phyloP scores from a whole-genome alignment of 2,113 vertebrate genomes.

The Quiscalus mexicanus region DNA sequence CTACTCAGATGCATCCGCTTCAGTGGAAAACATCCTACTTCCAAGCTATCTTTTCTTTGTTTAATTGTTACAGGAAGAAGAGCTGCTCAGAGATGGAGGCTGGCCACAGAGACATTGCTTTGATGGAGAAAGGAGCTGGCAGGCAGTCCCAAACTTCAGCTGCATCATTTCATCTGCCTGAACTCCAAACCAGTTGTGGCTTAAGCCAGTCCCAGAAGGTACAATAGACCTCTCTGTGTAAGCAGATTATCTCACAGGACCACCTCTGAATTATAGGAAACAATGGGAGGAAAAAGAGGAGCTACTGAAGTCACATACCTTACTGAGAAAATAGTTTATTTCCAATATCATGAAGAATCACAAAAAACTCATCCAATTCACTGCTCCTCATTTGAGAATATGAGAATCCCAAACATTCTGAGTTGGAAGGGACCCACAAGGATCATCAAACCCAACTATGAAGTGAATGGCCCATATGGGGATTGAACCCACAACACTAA shows the following conservation, averaged over 20 bases:
- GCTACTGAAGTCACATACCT: not conserved
- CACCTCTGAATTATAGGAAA: not conserved
- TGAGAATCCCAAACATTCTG: not conserved
- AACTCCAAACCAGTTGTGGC: not conserved
- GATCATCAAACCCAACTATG: not conserved
- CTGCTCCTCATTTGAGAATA: not conserved
- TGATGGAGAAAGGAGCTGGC: not conserved
- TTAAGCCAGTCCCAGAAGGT: not conserved
- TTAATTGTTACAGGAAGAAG: constrained; percentile 49
- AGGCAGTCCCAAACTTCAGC: constrained; percentile 14
- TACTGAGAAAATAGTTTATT: not conserved
- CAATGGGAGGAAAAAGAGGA: not conserved
- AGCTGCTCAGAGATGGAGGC: not conserved
- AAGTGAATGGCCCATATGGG: not conserved
- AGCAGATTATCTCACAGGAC: not conserved
- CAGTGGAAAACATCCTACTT: constrained; percentile 19
- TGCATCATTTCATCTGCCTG: constrained; percentile 20
- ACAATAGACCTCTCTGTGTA: not conserved
- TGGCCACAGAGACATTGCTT: not conserved
- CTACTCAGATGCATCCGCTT: not conserved
- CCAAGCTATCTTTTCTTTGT: constrained; percentile 31
- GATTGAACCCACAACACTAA: not conserved
- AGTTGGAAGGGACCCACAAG: not conserved
- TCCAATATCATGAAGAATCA: not conserved
- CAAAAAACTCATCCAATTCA: not conserved